These are phyloP conservation scores for Spodoptera frugiperda DNA, from an alignment of 1,140 invertebrate genomes.

Conservation along the genomic window DNA sequence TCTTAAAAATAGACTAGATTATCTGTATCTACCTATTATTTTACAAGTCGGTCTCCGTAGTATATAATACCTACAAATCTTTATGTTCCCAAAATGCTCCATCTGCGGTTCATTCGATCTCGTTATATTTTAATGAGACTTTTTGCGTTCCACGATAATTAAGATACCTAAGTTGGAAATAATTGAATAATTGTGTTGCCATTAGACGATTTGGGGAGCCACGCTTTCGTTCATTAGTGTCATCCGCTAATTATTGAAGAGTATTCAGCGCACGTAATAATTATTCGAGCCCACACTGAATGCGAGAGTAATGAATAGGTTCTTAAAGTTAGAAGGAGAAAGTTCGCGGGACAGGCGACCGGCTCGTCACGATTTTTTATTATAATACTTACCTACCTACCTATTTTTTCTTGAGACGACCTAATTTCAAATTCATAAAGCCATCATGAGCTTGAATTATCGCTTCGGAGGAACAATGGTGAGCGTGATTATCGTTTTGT, in stretches of 20 bases:
- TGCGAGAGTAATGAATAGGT: constrained; percentile 52
- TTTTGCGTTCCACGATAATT: constrained; percentile 27
- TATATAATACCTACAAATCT: neutral
- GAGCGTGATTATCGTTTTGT: constrained; percentile 8
- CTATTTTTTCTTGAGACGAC: constrained; percentile 3
- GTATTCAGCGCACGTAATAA: constrained; percentile 56
- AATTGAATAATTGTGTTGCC: constrained; percentile 41
- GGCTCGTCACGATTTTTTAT: constrained; percentile 38
- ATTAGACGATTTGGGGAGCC: constrained; percentile 32
- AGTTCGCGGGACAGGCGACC: constrained; percentile 38
- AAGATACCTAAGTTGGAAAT: constrained; percentile 35
- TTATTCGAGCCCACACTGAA: constrained; percentile 52
- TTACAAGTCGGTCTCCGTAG: neutral
- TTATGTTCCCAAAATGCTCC: neutral
- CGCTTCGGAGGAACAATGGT: constrained; percentile 14
- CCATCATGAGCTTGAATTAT: constrained; percentile 18
- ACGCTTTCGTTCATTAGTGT: constrained; percentile 38
- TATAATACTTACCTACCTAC: constrained; percentile 42
- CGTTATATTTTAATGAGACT: constrained; percentile 31
- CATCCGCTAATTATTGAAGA: constrained; percentile 48
- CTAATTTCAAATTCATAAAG: constrained; percentile 42
- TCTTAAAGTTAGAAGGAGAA: constrained; percentile 54
- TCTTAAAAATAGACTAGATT: neutral
- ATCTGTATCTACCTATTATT: neutral
- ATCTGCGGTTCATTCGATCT: neutral